These are phyloP conservation scores for Alcedo quadribrachys DNA, from an alignment of 2,797 vertebrate species.

Conservation along the genomic window DNA sequence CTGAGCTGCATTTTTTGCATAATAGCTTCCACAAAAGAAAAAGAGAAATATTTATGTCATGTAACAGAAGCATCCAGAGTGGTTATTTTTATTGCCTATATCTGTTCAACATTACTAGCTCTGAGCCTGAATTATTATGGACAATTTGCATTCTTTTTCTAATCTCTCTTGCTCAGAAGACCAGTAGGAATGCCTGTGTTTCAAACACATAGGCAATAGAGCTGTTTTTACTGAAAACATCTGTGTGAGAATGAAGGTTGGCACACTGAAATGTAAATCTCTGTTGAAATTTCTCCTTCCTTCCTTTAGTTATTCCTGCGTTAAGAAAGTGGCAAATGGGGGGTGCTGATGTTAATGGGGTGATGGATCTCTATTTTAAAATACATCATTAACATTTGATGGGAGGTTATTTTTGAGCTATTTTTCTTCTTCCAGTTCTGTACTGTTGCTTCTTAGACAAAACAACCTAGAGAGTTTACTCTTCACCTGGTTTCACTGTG, in stretches of 20 bases:
- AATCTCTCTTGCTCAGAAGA: constrained; percentile 1
- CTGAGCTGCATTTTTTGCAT: constrained; percentile 7
- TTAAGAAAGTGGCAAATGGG: not conserved
- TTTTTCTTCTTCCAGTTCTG: not conserved
- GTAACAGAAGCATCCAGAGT: constrained; percentile 11
- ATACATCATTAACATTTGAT: not conserved
- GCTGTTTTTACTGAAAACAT: not conserved
- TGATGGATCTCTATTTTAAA: not conserved
- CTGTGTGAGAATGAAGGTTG: not conserved
- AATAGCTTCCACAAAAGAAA: constrained; percentile 26
- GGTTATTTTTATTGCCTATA: constrained; percentile 23
- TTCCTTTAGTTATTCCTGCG: not conserved
- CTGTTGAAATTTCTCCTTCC: not conserved
- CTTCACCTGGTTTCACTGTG: not conserved
- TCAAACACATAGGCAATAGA: fast-evolving
- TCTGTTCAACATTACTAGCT: constrained; percentile 15
- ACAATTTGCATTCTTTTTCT: constrained; percentile 8
- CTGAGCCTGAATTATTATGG: not conserved
- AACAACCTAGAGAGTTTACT: not conserved
- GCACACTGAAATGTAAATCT: not conserved
- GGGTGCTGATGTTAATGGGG: not conserved
- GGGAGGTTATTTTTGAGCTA: not conserved
- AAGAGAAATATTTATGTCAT: constrained; percentile 34
- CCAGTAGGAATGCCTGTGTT: not conserved
- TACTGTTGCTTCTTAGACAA: not conserved